Percentiles rank a stretch among this genome's conserved stretches.
phyloP scores from a whole-genome alignment of 2,113 vertebrate species.

The Glaucomys volans region DNA sequence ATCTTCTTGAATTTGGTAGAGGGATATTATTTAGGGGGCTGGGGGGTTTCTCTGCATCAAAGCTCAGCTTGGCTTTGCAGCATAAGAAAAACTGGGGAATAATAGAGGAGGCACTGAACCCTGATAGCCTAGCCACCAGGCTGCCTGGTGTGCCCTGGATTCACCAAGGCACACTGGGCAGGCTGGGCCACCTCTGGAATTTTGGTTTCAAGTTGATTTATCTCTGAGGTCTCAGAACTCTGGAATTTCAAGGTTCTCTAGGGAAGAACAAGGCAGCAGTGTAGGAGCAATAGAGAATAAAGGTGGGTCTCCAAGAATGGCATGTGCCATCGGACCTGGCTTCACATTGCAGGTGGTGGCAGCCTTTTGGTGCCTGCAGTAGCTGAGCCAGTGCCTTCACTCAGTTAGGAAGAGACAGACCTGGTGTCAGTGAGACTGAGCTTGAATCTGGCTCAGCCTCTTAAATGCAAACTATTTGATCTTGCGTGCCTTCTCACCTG shows the following conservation, averaged over 20 bases:
- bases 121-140: not conserved
- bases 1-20: not conserved
- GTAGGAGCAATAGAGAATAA: not conserved
- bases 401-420: not conserved
- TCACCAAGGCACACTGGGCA: accelerated
- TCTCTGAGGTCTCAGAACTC: not conserved
- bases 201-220: not conserved
- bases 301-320: not conserved
- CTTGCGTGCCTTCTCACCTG: not conserved
- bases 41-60: not conserved
- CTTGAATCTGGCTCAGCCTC: not conserved
- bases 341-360: accelerated
- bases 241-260: accelerated
- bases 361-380: not conserved
- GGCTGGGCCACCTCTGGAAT: accelerated
- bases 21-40: not conserved
- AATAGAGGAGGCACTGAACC: not conserved
- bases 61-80: not conserved
- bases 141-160: no score
- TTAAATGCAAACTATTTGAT: not conserved
- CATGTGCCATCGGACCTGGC: not conserved
- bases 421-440: not conserved
- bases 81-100: not conserved
- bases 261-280: accelerated
- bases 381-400: not conserved